Percentiles rank a stretch among this genome's conserved stretches.
phyloP scores from a whole-genome alignment of 2,113 vertebrate species.

The Crotophaga sulcirostris region DNA sequence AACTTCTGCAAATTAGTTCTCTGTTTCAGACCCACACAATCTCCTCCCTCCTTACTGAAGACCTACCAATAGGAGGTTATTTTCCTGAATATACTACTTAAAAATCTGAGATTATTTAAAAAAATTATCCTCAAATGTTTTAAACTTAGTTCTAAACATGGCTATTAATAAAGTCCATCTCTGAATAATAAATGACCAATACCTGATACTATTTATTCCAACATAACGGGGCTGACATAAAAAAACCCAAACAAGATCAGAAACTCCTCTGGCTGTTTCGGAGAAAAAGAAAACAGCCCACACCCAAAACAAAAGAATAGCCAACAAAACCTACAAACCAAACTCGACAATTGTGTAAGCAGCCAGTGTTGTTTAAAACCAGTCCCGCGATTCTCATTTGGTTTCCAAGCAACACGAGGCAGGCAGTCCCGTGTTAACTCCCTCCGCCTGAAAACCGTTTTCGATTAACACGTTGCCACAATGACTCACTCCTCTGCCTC shows the following conservation, averaged over 20 bases:
- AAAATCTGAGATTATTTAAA: background rate
- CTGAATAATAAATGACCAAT: background rate
- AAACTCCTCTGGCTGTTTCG: fast-evolving
- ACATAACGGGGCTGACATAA: background rate
- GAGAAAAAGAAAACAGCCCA: background rate
- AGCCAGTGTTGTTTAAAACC: background rate
- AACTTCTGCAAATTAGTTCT: background rate
- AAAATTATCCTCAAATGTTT: fast-evolving
- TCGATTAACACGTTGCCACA: background rate
- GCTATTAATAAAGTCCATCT: background rate
- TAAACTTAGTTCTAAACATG: background rate
- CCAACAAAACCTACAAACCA: background rate
- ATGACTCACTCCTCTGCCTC: background rate
- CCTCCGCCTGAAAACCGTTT: background rate
- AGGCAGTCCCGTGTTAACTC: background rate
- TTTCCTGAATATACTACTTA: background rate
- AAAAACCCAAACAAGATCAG: background rate
- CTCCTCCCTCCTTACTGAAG: background rate
- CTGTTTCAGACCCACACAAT: fast-evolving
- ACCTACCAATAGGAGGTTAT: background rate
- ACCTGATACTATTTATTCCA: background rate
- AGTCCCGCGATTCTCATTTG: background rate
- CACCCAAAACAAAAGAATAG: too few species aligned
- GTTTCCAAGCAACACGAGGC: background rate
- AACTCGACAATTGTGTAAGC: background rate